Conservation (phyloP, 2,797 vertebrate genomes). For the Cottoperca gobio region DNA sequence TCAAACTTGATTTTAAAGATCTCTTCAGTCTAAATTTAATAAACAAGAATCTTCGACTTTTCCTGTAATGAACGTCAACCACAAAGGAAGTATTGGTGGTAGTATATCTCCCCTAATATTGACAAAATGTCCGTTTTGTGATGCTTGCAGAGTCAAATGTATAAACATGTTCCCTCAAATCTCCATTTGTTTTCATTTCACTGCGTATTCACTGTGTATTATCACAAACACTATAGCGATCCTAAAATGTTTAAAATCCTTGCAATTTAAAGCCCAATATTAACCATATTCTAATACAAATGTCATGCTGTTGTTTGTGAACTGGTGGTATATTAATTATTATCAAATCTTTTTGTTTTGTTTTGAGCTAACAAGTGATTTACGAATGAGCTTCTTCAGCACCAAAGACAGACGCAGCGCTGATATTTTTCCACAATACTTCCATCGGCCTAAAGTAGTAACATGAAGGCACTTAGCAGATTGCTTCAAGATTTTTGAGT, state of each 20-base stretch:
- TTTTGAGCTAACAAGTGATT: constrained; percentile 74
- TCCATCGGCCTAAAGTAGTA: constrained; percentile 70
- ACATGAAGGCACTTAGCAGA: constrained; percentile 75
- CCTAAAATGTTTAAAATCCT: constrained; percentile 58
- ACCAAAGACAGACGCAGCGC: constrained; percentile 62
- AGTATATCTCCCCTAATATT: constrained; percentile 36
- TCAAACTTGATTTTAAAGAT: constrained; percentile 60
- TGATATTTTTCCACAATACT: constrained; percentile 57
- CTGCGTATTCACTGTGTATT: constrained; percentile 43
- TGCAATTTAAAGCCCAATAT: constrained; percentile 71
- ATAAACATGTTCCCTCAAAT: constrained; percentile 55
- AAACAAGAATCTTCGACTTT: constrained; percentile 48
- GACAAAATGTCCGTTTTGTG: constrained; percentile 57
- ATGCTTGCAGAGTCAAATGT: constrained; percentile 63
- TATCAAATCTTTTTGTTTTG: constrained; percentile 66
- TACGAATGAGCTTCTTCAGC: constrained; percentile 67
- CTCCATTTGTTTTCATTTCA: constrained; percentile 64
- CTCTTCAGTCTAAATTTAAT: constrained; percentile 53
- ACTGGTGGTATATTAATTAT: constrained; percentile 44
- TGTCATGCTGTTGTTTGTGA: constrained; percentile 71
- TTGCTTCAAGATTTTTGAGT: constrained; percentile 74
- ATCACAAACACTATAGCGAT: constrained; percentile 57
- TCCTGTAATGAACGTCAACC: constrained; percentile 50
- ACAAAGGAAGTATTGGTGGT: constrained; percentile 47
- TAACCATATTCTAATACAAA: constrained; percentile 69